Evolutionary conservation across 2,113 vertebrate genomes (phyloP).

Genomic region (Riparia riparia): DNA sequence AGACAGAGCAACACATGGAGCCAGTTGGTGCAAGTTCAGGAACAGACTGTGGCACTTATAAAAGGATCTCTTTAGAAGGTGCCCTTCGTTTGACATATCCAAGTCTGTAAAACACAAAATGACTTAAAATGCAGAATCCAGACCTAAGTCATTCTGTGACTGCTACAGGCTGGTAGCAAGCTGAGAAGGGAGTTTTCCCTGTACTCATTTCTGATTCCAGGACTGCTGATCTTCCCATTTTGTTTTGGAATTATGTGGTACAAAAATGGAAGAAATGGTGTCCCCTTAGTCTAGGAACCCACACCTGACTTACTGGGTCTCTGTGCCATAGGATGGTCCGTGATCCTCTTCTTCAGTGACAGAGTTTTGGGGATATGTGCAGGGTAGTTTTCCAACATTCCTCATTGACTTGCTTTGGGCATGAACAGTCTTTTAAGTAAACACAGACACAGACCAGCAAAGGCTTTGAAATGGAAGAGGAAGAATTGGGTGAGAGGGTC

Average conservation of each 20-base stretch:
- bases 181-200: background rate
- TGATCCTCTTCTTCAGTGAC: background rate
- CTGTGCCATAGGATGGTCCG: fast-evolving
- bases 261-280: background rate
- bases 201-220: background rate
- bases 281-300: background rate
- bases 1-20: slow-evolving; percentile 23
- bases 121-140: slow-evolving; percentile 7
- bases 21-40: background rate
- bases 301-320: background rate
- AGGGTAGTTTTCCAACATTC: background rate
- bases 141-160: fast-evolving
- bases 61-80: background rate
- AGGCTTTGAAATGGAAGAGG: background rate
- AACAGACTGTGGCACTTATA: background rate
- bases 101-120: background rate
- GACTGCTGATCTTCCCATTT: background rate
- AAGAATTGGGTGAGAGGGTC: background rate
- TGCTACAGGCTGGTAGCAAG: background rate
- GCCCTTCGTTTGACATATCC: background rate
- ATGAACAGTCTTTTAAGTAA: background rate
- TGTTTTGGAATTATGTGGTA: background rate
- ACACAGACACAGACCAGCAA: background rate
- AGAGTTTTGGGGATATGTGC: background rate
- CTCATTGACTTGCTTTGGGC: background rate